These are phyloP conservation scores for Musca domestica DNA, from an alignment of 1,140 invertebrate genomes.

Conservation along the genomic window DNA sequence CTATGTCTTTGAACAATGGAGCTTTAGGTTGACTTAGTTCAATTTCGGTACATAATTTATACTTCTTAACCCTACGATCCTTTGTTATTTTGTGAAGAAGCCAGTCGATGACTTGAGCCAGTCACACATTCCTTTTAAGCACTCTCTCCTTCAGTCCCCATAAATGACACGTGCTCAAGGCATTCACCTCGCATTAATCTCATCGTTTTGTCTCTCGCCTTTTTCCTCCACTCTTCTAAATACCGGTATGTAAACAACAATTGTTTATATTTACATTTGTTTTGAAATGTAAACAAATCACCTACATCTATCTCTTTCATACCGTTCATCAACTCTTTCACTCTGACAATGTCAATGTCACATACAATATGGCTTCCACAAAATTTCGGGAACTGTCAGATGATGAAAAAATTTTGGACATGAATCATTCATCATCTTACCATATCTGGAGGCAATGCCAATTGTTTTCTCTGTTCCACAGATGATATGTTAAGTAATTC, in stretches of 20 bases:
- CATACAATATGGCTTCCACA: background rate
- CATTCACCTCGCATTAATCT: too few relatives aligned
- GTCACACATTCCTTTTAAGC: too few relatives aligned
- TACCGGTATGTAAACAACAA: background rate
- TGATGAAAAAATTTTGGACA: background rate
- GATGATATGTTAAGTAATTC: slow-evolving; percentile 60
- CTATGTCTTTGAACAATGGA: too few relatives aligned
- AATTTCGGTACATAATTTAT: too few relatives aligned
- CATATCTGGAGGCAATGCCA: slow-evolving; percentile 64
- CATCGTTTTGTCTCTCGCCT: too few relatives aligned
- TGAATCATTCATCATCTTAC: slow-evolving; percentile 31
- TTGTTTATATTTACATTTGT: background rate
- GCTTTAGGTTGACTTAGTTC: too few relatives aligned
- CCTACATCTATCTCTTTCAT: background rate
- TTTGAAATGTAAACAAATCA: background rate
- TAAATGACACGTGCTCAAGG: too few relatives aligned
- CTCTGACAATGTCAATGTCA: slow-evolving; percentile 8
- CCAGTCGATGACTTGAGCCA: too few relatives aligned
- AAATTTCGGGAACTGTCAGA: slow-evolving; percentile 16
- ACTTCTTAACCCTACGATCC: too few relatives aligned
- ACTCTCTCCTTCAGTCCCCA: background rate
- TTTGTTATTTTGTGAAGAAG: too few relatives aligned
- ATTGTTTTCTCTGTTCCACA: slow-evolving; percentile 60
- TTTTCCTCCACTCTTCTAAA: too few relatives aligned
- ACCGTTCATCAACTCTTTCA: background rate